These are phyloP conservation scores for Epinephelus moara DNA, from an alignment of 2,113 vertebrate genomes.

Conservation along the genomic window DNA sequence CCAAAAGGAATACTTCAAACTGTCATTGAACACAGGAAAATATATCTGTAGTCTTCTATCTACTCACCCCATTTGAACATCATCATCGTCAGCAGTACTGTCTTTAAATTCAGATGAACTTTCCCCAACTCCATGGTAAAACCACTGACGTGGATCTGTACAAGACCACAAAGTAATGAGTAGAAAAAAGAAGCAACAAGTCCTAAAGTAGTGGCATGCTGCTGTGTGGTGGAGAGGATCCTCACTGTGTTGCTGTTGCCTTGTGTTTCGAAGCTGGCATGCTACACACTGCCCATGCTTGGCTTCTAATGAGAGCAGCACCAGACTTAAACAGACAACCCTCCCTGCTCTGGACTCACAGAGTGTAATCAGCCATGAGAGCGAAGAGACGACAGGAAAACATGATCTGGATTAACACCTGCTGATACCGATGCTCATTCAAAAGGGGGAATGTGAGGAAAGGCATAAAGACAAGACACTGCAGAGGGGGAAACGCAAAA, in stretches of 20 bases:
- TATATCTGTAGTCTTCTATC: neutral
- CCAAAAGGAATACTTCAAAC: neutral
- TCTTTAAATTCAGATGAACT: constrained; percentile 74
- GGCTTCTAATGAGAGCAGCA: constrained; percentile 55
- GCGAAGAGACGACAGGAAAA: constrained; percentile 66
- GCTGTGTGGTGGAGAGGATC: constrained; percentile 1
- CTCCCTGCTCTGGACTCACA: constrained; percentile 52
- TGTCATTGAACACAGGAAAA: neutral
- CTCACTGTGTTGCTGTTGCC: neutral
- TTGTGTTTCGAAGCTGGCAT: constrained; percentile 34
- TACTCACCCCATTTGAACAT: constrained; percentile 83
- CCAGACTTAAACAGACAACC: constrained; percentile 67
- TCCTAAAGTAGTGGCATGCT: constrained; percentile 49
- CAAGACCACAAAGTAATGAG: neutral
- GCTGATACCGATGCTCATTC: neutral
- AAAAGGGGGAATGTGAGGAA: neutral
- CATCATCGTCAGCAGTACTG: constrained; percentile 79
- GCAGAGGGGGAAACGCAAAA: neutral
- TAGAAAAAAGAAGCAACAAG: neutral
- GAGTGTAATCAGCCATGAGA: constrained; percentile 61
- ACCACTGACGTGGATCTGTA: neutral
- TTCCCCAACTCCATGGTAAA: constrained; percentile 83
- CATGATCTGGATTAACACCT: constrained; percentile 71
- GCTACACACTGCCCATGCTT: constrained; percentile 47
- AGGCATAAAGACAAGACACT: neutral